Evolutionary conservation across 2,113 vertebrate species (phyloP), one percentile per base, ranked within the genome.

Genomic region (Cyanoliseus patagonus): DNA sequence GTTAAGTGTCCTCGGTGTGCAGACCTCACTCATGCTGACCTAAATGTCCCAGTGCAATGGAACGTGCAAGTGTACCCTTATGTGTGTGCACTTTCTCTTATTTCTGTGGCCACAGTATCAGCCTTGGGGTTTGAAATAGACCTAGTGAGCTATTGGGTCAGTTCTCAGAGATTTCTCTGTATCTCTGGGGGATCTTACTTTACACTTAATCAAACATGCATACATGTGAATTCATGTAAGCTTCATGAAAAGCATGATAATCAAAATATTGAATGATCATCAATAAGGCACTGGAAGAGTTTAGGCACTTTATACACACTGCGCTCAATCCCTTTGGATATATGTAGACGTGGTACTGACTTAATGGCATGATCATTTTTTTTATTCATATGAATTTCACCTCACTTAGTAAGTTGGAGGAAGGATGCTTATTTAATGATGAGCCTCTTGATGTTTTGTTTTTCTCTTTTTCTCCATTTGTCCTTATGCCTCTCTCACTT

Each of bases 401-500:
- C 7, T 92, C 44, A 25, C 28, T 82, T 37, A 22, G 37, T 27
- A 41, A 41, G 37, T 10, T 9, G 17, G 53, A 67, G 25, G 30
- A 92, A 90, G 33, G 23, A 49, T 53, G 61, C 9, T 75, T 91
- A 46, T 90, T 83, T 92, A 91, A 88, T 1, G 11, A 86, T 35
- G 6, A 91, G 17, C 17, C 11, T 78, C 42, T 47, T 35, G 31
- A 53, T 0, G 6, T 33, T 88, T 77, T 83, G 18, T 7, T 79
- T 88, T 73, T n/a, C 2, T 27, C 18, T 44, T 53, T 19, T 81
- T 83, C 59, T 81, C 13, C 5, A 0, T 77, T n/a, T 78, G 68
- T 92, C 69, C 55, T 88, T 89, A 83, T 68, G 77, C 81, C 37
- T 94, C 64, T 68, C 66, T 75, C 86, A 64, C 77, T 95, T 94